Conservation (phyloP, 1,140 invertebrate genomes). For the Steinernema feltiae region DNA sequence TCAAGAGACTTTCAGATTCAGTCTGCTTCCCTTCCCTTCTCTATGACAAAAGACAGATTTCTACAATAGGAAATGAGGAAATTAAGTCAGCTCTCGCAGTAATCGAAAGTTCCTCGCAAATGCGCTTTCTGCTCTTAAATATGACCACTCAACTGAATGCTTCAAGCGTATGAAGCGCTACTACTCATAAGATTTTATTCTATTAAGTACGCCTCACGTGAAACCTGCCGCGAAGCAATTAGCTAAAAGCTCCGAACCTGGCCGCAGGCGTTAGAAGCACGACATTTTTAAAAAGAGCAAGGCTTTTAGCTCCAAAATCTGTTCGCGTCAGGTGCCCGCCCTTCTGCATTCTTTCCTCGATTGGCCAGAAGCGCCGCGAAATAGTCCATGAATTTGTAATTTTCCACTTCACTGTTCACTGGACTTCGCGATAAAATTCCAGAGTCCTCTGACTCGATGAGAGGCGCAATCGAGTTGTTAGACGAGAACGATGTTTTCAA, state of each 20-base stretch:
- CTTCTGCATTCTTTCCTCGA: no score
- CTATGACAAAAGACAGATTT: no score
- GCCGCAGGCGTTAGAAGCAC: neutral
- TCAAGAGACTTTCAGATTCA: no score
- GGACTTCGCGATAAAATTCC: neutral
- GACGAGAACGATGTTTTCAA: neutral
- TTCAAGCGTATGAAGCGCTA: neutral
- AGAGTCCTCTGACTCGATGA: neutral
- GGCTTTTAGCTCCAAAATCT: neutral
- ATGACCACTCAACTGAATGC: neutral
- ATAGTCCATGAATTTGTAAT: neutral
- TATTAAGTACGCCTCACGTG: neutral
- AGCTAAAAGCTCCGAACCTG: slow-evolving; percentile 5
- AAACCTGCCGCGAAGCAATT: neutral
- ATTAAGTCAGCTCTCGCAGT: no score
- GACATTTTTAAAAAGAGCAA: slow-evolving; percentile 5
- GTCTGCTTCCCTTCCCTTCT: no score
- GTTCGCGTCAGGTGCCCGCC: neutral
- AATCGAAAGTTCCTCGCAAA: no score
- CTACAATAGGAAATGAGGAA: no score
- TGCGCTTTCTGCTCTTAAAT: no score
- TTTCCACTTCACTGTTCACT: neutral
- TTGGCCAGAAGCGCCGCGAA: neutral
- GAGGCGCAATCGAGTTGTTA: neutral
- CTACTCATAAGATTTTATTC: neutral